Percentiles rank a stretch among this genome's conserved stretches.
These are phyloP conservation scores for Brachionus plicatilis DNA, from an alignment of 1,140 invertebrate genomes.

Conservation along the genomic window DNA sequence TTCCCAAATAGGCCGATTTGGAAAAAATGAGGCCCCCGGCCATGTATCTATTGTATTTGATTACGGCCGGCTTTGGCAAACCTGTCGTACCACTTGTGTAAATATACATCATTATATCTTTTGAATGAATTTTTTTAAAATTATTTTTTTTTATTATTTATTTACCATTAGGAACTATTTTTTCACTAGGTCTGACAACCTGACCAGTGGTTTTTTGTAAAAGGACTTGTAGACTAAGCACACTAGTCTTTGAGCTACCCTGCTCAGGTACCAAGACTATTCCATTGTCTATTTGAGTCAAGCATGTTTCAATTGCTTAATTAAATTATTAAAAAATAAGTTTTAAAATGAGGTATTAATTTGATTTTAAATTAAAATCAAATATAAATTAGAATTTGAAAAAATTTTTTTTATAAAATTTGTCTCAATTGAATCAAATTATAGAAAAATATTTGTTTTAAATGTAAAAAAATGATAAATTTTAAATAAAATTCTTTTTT, in stretches of 20 bases:
- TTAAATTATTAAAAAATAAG: background rate
- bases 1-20: background rate
- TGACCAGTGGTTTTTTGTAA: background rate
- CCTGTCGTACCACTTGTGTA: constrained; percentile 89
- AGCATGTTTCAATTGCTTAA: background rate
- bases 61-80: constrained; percentile 65
- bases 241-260: background rate
- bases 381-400: too few species aligned
- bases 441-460: too few species aligned
- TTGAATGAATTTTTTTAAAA: background rate
- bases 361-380: too few species aligned
- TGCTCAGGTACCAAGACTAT: background rate
- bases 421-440: too few species aligned
- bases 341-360: background rate
- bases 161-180: background rate
- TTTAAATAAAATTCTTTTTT: too few species aligned
- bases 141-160: background rate
- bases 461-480: too few species aligned
- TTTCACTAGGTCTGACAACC: background rate
- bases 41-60: constrained; percentile 34
- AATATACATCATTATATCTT: constrained; percentile 63
- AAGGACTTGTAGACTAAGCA: background rate
- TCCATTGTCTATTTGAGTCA: background rate
- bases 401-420: too few species aligned
- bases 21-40: background rate